Evolutionary conservation across 2,888 invertebrate species (phyloP).

Genomic region (Cheilosia impressa): DNA sequence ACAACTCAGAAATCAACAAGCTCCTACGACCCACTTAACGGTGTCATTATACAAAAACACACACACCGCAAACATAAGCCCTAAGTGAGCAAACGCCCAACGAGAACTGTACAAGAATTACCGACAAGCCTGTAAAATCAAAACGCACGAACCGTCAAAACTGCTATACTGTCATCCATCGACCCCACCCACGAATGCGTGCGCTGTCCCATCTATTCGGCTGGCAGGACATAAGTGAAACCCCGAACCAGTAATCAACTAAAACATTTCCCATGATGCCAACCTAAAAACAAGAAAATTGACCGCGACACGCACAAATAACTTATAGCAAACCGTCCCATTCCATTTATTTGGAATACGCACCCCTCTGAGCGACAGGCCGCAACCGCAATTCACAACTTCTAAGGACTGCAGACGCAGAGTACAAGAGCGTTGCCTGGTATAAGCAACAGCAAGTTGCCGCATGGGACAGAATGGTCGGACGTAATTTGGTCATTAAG

Average conservation of each 20-base stretch:
- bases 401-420: neutral
- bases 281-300: slow-evolving; percentile 73
- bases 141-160: slow-evolving; percentile 60
- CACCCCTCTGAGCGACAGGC: neutral
- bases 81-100: slow-evolving; percentile 24
- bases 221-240: slow-evolving; percentile 71
- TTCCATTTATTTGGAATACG: neutral
- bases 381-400: neutral
- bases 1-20: slow-evolving; percentile 60
- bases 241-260: slow-evolving; percentile 71
- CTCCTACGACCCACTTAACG: slow-evolving; percentile 71
- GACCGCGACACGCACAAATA: slow-evolving; percentile 73
- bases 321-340: slow-evolving; percentile 20
- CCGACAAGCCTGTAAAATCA: slow-evolving; percentile 46
- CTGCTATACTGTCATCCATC: neutral
- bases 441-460: slow-evolving; percentile 30
- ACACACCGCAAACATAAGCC: slow-evolving; percentile 24
- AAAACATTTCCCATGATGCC: slow-evolving; percentile 66
- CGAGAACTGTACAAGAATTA: slow-evolving; percentile 3
- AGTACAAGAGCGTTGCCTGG: neutral
- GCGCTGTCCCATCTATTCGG: slow-evolving; percentile 46
- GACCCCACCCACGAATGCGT: slow-evolving; percentile 19
- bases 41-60: slow-evolving; percentile 55
- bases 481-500: slow-evolving; percentile 74
- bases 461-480: slow-evolving; percentile 69